Percentiles rank a stretch among this genome's conserved stretches.
These are phyloP conservation scores for Siderastrea radians DNA, from an alignment of 92 coral and sea anemone genomes.

Conservation along the genomic window DNA sequence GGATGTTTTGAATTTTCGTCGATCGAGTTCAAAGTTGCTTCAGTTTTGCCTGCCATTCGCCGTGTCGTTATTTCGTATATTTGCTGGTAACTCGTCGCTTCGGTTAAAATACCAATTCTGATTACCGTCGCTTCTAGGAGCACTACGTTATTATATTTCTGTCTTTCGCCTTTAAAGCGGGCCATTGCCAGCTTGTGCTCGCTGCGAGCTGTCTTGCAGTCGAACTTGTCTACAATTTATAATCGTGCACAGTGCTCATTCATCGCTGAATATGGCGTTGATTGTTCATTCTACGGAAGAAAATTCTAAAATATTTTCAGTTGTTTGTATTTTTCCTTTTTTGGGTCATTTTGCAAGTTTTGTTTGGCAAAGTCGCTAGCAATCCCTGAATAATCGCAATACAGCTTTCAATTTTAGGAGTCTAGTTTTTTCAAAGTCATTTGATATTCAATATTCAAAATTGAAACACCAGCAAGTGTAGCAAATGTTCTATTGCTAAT, in stretches of 20 bases:
- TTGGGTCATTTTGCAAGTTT: no score
- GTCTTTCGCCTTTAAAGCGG: background rate
- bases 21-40: background rate
- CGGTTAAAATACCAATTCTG: background rate
- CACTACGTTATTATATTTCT: background rate
- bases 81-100: background rate
- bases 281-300: background rate
- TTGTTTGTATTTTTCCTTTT: no score
- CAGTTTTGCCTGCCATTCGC: background rate
- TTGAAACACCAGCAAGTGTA: background rate
- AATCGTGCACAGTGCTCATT: background rate
- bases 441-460: background rate
- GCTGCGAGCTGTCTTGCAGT: no score
- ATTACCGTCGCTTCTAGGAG: background rate
- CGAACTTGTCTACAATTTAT: background rate
- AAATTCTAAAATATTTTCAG: background rate
- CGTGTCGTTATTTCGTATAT: background rate
- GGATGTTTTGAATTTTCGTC: background rate
- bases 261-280: background rate
- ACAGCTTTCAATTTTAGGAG: no score
- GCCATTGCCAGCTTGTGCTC: no score
- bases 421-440: background rate
- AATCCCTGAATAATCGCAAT: no score
- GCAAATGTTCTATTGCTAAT: background rate
- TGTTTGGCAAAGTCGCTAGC: no score